Evolutionary conservation across 2,888 invertebrate species (phyloP).

Genomic region (Leucania comma): DNA sequence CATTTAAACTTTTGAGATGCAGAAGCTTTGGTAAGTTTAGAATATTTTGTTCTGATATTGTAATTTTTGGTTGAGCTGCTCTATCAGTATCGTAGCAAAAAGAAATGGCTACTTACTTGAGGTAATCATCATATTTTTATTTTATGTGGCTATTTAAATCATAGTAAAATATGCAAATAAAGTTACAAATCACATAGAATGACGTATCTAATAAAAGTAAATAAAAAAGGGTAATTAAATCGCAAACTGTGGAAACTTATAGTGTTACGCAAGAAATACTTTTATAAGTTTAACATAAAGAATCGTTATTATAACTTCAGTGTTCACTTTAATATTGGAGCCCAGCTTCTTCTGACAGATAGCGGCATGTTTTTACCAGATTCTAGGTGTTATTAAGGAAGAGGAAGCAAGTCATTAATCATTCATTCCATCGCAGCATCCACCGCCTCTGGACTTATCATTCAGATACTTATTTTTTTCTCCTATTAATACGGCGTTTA

Average conservation of each 20-base stretch:
- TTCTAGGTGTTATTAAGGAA: slow-evolving; percentile 63
- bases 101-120: not conserved
- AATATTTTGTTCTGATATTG: not conserved
- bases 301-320: slow-evolving; percentile 45
- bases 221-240: slow-evolving; percentile 25
- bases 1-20: not conserved
- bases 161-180: not conserved
- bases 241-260: slow-evolving; percentile 6
- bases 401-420: slow-evolving; percentile 72
- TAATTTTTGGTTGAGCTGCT: not conserved
- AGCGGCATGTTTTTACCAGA: slow-evolving; percentile 59
- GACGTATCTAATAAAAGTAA: slow-evolving; percentile 17
- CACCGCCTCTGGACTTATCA: slow-evolving; percentile 59
- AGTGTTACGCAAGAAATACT: slow-evolving; percentile 40
- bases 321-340: slow-evolving; percentile 53
- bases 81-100: not conserved
- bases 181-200: slow-evolving; percentile 24
- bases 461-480: slow-evolving; percentile 44
- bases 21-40: not conserved
- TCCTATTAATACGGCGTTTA: slow-evolving; percentile 54
- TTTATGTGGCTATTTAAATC: slow-evolving; percentile 4
- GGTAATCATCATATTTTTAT: not conserved
- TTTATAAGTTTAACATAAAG: slow-evolving; percentile 22
- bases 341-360: slow-evolving; percentile 60
- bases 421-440: slow-evolving; percentile 68